Evolutionary conservation across 2,888 invertebrate genomes (phyloP).

Genomic region (Aphodius granarius): DNA sequence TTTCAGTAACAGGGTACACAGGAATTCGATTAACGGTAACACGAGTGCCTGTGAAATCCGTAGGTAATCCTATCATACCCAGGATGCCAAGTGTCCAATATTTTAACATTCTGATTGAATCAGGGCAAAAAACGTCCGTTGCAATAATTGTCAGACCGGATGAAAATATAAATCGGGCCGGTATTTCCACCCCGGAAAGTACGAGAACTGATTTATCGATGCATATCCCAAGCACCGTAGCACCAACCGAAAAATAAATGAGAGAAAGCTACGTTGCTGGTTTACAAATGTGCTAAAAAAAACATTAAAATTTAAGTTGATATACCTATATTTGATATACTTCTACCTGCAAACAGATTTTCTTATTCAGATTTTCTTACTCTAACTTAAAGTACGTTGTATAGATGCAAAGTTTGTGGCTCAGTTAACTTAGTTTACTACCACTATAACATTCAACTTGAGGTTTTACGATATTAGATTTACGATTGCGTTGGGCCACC

Average conservation of each 20-base stretch:
- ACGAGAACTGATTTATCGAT: not conserved
- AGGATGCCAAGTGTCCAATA: not conserved
- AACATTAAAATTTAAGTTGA: no score
- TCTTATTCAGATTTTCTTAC: no score
- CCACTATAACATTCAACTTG: not conserved
- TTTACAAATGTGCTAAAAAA: no score
- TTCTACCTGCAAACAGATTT: no score
- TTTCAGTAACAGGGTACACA: not conserved
- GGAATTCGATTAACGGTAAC: not conserved
- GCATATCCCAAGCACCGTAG: not conserved
- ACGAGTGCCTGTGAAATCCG: not conserved
- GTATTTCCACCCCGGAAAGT: not conserved
- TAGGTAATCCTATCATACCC: not conserved
- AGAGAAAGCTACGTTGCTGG: no score
- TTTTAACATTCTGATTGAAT: not conserved
- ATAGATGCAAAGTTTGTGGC: not conserved
- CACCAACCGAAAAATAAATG: no score
- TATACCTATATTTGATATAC: no score
- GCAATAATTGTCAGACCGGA: not conserved
- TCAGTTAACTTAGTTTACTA: not conserved
- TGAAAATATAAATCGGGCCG: not conserved
- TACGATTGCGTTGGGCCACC: not conserved
- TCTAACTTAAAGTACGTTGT: no score
- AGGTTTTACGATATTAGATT: not conserved
- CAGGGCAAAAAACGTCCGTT: not conserved